Conservation (phyloP, 2,113 vertebrate species). For the Silurus asotus region DNA sequence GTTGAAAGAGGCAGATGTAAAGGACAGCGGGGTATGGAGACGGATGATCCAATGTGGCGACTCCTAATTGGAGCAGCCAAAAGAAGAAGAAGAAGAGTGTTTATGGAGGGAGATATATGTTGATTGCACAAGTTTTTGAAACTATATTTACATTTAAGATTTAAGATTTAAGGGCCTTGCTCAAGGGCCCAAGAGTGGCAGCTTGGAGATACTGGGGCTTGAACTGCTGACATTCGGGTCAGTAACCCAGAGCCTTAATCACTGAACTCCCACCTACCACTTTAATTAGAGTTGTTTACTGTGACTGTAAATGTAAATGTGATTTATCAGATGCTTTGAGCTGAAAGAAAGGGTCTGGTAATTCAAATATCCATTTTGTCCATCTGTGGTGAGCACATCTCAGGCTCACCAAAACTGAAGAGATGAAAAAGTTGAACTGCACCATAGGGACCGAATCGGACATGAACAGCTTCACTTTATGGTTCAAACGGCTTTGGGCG, state of each 20-base stretch:
- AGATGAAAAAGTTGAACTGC: not conserved
- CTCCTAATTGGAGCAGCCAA: too few species aligned
- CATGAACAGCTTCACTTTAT: not conserved
- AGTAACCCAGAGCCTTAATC: too few species aligned
- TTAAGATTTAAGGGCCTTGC: too few species aligned
- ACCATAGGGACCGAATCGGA: not conserved
- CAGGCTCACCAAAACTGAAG: not conserved
- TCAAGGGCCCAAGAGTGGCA: too few species aligned
- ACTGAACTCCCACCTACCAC: too few species aligned
- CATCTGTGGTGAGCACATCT: not conserved
- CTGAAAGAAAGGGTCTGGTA: not conserved
- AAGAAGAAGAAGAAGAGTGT: too few species aligned
- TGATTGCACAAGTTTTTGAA: not conserved
- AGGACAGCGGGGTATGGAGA: too few species aligned
- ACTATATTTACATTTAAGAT: not conserved
- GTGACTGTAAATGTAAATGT: not conserved
- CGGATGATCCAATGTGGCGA: too few species aligned
- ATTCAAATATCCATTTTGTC: not conserved
- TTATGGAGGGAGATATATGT: too few species aligned
- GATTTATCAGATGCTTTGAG: not conserved
- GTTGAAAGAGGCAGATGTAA: too few species aligned
- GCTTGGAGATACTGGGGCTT: too few species aligned
- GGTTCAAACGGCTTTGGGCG: not conserved
- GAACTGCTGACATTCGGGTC: too few species aligned
- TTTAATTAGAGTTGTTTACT: not conserved